Evolutionary conservation across 2,888 invertebrate genomes (phyloP).

Genomic region (Cotesia congregata): DNA sequence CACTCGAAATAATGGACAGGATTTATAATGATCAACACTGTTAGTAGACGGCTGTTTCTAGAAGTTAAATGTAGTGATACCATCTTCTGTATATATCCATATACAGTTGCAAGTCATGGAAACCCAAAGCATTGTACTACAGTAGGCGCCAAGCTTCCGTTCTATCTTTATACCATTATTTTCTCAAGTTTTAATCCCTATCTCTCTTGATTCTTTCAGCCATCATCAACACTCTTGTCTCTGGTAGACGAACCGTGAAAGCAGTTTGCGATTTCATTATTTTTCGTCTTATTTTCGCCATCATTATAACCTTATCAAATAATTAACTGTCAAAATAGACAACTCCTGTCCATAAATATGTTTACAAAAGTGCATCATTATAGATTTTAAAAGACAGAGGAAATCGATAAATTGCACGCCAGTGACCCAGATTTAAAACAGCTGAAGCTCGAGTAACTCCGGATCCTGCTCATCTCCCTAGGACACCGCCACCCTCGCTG

Average conservation of each 20-base stretch:
- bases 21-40: conserved; percentile 30
- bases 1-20: conserved; percentile 15
- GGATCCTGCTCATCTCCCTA: conserved; percentile 20
- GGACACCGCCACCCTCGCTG: conserved; percentile 27
- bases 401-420: conserved; percentile 35
- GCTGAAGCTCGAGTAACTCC: conserved; percentile 52
- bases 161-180: conserved; percentile 47
- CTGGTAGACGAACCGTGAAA: conserved; percentile 1
- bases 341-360: neutral
- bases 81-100: conserved; percentile 15
- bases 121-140: conserved; percentile 60
- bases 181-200: conserved; percentile 31
- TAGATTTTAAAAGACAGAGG: conserved; percentile 8
- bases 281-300: neutral
- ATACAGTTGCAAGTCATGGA: conserved; percentile 67
- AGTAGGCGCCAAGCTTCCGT: conserved; percentile 69
- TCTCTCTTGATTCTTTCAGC: conserved; percentile 47
- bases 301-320: neutral
- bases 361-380: neutral
- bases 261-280: neutral
- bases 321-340: neutral
- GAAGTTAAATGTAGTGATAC: conserved; percentile 17
- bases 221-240: conserved; percentile 36
- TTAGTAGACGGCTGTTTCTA: conserved; percentile 16
- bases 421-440: conserved; percentile 65